Evolutionary conservation across 2,888 invertebrate species (phyloP).

Genomic region (Trissolcus brochymenae): DNA sequence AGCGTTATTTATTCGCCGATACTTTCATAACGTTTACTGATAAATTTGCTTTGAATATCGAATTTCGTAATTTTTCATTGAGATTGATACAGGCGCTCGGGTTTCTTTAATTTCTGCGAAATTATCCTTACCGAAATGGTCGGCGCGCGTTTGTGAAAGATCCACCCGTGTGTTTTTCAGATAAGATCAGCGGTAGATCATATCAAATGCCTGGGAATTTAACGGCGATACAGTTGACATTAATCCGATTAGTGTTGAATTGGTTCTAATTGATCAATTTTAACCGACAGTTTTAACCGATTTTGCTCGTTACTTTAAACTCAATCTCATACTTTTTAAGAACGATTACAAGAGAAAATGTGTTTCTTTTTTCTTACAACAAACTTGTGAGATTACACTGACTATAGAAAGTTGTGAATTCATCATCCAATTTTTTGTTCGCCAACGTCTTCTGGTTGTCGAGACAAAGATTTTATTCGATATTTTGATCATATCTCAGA

Average conservation of each 20-base stretch:
- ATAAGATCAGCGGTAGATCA: too few species aligned
- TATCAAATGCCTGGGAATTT: too few species aligned
- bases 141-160: too few species aligned
- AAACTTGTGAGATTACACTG: conserved; percentile 4
- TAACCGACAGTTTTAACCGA: too few species aligned
- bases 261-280: too few species aligned
- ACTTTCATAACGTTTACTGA: conserved; percentile 26
- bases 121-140: conserved; percentile 11
- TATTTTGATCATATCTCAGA: conserved; percentile 48
- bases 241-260: too few species aligned
- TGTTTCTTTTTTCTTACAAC: not conserved
- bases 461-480: conserved; percentile 36
- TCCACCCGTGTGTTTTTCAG: too few species aligned
- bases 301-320: too few species aligned
- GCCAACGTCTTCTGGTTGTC: conserved; percentile 11
- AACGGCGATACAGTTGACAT: too few species aligned
- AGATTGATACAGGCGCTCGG: conserved; percentile 17
- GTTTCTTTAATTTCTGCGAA: conserved; percentile 31
- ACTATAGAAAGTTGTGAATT: conserved; percentile 22
- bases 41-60: conserved; percentile 38
- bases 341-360: too few species aligned
- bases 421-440: conserved; percentile 13
- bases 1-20: conserved; percentile 42
- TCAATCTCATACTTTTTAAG: too few species aligned
- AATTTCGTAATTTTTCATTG: conserved; percentile 46